Evolutionary conservation across 2,888 invertebrate species (phyloP), one percentile per base, ranked within the genome.

Genomic region (Lasioglossum marginatum): DNA sequence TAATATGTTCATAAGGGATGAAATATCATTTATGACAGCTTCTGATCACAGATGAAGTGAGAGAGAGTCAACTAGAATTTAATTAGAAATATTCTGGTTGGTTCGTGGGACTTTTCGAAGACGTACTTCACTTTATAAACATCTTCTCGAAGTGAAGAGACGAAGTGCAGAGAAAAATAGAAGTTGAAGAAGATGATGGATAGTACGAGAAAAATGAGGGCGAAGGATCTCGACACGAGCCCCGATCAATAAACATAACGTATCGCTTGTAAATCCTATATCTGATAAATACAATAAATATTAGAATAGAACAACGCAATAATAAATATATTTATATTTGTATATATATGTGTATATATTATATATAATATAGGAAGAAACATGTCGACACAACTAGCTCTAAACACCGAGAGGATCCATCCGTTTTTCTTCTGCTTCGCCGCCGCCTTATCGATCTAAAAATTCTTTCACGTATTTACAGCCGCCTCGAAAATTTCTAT

Each of bases 251-350:
- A 92, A 91, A 90, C 90, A 87, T 92, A 92, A 92, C 92, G 90
- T 92, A 80, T 90, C 88, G 91, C 91, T 91, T 92, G 92, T 92
- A 92, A 93, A 93, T 92, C 92, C 90, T 92, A 91, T 90, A 87
- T 93, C 91, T 91, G 90, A 92, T 82, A 91, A 91, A 94, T 93
- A 93, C 92, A 94, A 94, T 94, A 95, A 95, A 95, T 95, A 94
- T 94, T 94, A 94, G 92, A 95, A 95, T 94, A 93, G 94, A 94
- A 94, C 92, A 95, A 95, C 94, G 94, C 93, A 95, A 95, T 95
- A 94, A 95, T 95, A 95, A 95, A 94, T 95, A 94, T 93, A 92
- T 94, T 92, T 92, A 91, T 92, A 91, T 90, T 90, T 72, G 76
- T 92, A 86, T 92, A 89, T 92, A 91, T 92, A 89, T 92, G 83